Percentiles rank a stretch among this genome's conserved stretches.
These are phyloP conservation scores for Syngnathus acus DNA, from an alignment of 2,797 vertebrate genomes.

Conservation along the genomic window DNA sequence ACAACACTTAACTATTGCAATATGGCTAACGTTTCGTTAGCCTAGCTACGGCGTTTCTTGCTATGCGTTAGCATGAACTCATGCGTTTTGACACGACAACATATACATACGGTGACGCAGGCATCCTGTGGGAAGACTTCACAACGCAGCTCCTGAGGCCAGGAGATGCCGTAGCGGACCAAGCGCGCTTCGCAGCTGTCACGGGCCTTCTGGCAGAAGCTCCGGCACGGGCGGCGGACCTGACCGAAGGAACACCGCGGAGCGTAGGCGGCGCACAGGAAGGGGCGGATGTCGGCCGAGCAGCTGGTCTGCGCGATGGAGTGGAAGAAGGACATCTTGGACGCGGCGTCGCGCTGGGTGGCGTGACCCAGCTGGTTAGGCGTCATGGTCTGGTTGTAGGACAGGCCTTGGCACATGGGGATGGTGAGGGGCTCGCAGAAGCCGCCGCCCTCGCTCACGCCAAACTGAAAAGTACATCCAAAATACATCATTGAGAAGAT, in stretches of 20 bases:
- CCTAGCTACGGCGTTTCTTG: background rate
- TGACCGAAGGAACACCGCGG: slow-evolving; percentile 45
- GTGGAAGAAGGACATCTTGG: slow-evolving; percentile 58
- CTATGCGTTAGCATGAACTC: background rate
- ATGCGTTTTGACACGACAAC: background rate
- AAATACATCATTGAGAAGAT: too few species aligned
- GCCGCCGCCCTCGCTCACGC: slow-evolving; percentile 33
- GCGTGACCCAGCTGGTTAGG: slow-evolving; percentile 57
- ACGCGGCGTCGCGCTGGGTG: slow-evolving; percentile 45
- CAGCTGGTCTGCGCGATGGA: slow-evolving; percentile 39
- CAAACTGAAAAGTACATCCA: slow-evolving; percentile 32
- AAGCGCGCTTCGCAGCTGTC: slow-evolving; percentile 39
- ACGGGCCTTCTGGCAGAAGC: slow-evolving; percentile 48
- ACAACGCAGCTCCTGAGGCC: slow-evolving; percentile 53
- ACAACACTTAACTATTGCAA: background rate
- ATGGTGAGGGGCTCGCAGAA: slow-evolving; percentile 58
- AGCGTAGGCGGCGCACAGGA: slow-evolving; percentile 55
- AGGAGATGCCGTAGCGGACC: slow-evolving; percentile 30
- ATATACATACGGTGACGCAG: slow-evolving; percentile 36
- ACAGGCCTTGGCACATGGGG: slow-evolving; percentile 48
- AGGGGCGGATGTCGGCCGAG: slow-evolving; percentile 37
- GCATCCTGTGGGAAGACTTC: slow-evolving; percentile 37
- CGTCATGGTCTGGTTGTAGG: slow-evolving; percentile 53
- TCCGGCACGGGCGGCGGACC: slow-evolving; percentile 51
- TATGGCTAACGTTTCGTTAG: background rate